A percentile compares a stretch with the other conserved stretches of the same genome.
Evolutionary conservation across 2,113 vertebrate genomes (phyloP).

Genomic region (Xenotilapia leptura): DNA sequence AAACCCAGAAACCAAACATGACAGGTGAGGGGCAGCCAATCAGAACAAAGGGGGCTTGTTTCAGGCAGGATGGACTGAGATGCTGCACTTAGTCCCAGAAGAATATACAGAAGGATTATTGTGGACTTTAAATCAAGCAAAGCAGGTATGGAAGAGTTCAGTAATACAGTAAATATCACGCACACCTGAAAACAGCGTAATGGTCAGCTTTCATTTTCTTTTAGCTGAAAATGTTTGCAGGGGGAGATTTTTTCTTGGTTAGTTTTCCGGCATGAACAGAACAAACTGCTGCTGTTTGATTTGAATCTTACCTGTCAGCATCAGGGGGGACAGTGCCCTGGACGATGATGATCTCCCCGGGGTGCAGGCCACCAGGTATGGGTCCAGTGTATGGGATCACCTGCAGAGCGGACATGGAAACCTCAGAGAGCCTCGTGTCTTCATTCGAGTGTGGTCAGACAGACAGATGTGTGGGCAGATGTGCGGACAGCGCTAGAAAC

Average conservation of each 20-base stretch:
- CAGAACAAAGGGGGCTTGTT: not conserved
- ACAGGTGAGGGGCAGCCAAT: not conserved
- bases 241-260: not conserved
- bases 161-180: not conserved
- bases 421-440: not conserved
- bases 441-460: not conserved
- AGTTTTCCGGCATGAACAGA: rapidly evolving
- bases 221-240: not conserved
- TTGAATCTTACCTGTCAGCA: constrained; percentile 77
- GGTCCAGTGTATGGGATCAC: constrained; percentile 81
- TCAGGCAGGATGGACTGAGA: not conserved
- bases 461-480: not conserved
- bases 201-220: not conserved
- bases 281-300: not conserved
- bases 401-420: constrained; percentile 49
- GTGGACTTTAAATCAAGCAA: not conserved
- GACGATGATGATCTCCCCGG: constrained; percentile 83
- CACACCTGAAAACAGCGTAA: rapidly evolving
- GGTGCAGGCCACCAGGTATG: constrained; percentile 79
- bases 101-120: not conserved
- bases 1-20: not conserved
- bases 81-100: not conserved
- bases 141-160: not conserved
- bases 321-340: constrained; percentile 79
- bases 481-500: not conserved